Evolutionary conservation across 2,113 vertebrate genomes (phyloP).

Genomic region (Menidia beryllina): DNA sequence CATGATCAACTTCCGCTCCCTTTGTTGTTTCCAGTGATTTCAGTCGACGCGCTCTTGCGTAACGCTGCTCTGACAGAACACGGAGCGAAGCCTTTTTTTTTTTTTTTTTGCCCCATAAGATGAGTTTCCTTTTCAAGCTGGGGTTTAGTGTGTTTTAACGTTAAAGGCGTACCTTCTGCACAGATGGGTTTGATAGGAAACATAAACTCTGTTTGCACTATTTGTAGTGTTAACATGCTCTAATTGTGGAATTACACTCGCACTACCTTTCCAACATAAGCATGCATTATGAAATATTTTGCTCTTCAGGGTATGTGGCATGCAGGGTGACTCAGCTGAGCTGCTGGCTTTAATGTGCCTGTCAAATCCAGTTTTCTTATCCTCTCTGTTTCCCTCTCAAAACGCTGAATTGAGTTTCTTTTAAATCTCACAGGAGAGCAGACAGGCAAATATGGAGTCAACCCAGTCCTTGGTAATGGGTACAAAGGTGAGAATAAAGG

Average conservation of each 20-base stretch:
- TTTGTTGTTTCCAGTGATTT: background rate
- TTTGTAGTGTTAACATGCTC: background rate
- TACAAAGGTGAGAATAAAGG: slow-evolving; percentile 75
- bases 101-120: background rate
- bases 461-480: slow-evolving; percentile 72
- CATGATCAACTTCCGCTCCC: background rate
- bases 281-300: slow-evolving; percentile 46
- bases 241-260: slow-evolving; percentile 10
- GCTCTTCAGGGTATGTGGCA: background rate
- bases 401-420: slow-evolving; percentile 9
- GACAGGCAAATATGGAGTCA: slow-evolving; percentile 71
- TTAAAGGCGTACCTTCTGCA: background rate
- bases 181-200: background rate
- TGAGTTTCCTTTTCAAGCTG: background rate
- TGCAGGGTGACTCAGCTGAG: background rate
- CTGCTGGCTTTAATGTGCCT: slow-evolving; percentile 1
- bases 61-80: background rate
- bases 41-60: background rate
- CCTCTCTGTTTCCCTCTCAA: slow-evolving; percentile 1
- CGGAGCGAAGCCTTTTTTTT: no score
- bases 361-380: background rate
- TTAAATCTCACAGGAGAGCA: slow-evolving; percentile 68
- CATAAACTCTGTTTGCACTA: background rate
- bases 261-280: background rate
- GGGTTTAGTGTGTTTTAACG: background rate